Percentiles rank a stretch among this genome's conserved stretches.
Conservation (phyloP, 2,113 vertebrate genomes). For the Piprites chloris region DNA sequence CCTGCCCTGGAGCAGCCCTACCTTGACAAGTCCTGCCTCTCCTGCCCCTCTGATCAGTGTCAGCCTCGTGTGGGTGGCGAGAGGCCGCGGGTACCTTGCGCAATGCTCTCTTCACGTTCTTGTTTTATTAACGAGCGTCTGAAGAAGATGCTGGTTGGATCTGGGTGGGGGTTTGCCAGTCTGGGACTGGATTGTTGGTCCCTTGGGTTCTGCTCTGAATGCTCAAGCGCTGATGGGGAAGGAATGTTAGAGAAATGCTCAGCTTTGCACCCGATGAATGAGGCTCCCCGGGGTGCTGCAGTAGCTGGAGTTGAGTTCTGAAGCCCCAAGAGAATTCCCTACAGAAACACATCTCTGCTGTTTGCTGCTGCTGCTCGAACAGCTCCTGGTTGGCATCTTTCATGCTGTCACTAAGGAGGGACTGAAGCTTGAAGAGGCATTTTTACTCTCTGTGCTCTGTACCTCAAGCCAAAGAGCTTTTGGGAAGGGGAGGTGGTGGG, state of each 20-base stretch:
- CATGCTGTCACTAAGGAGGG: background rate
- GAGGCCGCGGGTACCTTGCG: background rate
- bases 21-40: background rate
- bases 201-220: background rate
- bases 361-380: background rate
- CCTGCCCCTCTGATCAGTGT: background rate
- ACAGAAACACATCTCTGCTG: background rate
- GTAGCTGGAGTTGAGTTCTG: background rate
- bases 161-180: background rate
- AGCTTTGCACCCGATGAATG: background rate
- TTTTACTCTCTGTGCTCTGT: background rate
- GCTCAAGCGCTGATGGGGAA: background rate
- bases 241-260: background rate
- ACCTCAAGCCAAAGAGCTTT: background rate
- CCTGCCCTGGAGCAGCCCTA: background rate
- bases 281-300: background rate
- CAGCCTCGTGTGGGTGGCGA: background rate
- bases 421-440: fast-evolving
- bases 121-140: background rate
- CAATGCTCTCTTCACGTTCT: background rate
- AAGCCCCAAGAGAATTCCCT: background rate
- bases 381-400: background rate
- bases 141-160: background rate
- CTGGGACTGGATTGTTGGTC: background rate
- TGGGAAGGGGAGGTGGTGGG: background rate